Conservation (phyloP, 2,797 vertebrate genomes). For the Rhynchotus rufescens region DNA sequence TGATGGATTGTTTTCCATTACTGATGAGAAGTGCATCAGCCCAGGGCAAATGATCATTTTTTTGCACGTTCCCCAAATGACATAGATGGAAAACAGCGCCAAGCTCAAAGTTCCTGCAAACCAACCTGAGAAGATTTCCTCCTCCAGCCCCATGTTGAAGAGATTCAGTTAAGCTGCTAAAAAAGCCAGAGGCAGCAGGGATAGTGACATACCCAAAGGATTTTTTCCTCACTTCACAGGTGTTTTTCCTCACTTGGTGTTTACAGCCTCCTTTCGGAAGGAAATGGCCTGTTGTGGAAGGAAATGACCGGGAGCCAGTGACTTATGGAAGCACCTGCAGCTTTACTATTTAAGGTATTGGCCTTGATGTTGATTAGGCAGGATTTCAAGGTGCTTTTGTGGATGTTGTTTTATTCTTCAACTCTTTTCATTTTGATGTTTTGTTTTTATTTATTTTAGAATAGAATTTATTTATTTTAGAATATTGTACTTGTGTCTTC, state of each 20-base stretch:
- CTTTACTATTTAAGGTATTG: accelerated
- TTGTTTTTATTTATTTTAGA: not conserved
- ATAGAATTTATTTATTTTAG: not conserved
- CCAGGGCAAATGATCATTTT: not conserved
- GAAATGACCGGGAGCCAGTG: not conserved
- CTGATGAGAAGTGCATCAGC: not conserved
- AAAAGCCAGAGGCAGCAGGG: too few relatives aligned
- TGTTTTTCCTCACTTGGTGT: not conserved
- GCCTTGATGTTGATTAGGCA: not conserved
- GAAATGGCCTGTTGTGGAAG: not conserved
- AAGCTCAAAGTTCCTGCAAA: too few relatives aligned
- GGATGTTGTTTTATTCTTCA: not conserved
- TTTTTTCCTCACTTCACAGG: not conserved
- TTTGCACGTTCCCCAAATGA: not conserved
- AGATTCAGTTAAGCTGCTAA: too few relatives aligned
- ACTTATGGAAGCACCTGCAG: not conserved
- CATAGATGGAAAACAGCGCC: not conserved
- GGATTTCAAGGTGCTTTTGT: not conserved
- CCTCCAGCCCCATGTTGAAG: too few relatives aligned
- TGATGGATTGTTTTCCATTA: not conserved
- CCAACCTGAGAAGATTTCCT: too few relatives aligned
- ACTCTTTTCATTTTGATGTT: not conserved
- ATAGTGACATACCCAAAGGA: not conserved
- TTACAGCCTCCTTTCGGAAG: not conserved
- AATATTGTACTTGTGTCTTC: not conserved